These are phyloP conservation scores for Scrobipalpa atriplicella DNA, from an alignment of 2,888 invertebrate genomes.

Conservation along the genomic window DNA sequence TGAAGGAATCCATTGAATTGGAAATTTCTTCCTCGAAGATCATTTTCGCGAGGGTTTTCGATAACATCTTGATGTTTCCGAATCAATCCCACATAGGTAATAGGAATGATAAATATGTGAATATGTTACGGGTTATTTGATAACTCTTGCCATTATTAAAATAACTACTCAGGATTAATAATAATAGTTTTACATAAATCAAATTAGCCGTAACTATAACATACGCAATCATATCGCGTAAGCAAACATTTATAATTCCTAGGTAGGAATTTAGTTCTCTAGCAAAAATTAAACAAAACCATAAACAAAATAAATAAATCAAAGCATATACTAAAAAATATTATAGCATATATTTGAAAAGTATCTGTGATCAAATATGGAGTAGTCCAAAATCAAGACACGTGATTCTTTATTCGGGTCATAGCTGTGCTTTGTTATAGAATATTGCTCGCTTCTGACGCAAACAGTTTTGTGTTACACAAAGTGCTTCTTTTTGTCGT, in stretches of 20 bases:
- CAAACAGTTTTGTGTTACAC: constrained; percentile 15
- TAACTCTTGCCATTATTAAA: too few species aligned
- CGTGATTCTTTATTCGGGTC: background rate
- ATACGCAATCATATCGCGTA: too few species aligned
- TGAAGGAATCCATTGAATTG: constrained; percentile 43
- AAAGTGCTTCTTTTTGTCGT: constrained; percentile 2
- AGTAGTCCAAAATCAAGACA: background rate
- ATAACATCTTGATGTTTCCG: background rate
- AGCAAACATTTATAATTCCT: too few species aligned
- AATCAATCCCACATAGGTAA: background rate
- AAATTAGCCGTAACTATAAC: too few species aligned
- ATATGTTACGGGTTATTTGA: background rate
- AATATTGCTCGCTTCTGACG: background rate
- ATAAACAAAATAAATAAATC: too few species aligned
- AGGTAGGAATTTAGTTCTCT: too few species aligned
- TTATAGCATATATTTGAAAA: too few species aligned
- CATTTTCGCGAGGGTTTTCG: background rate
- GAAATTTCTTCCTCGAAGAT: constrained; percentile 32
- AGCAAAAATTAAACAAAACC: too few species aligned
- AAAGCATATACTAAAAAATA: too few species aligned
- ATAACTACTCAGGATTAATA: too few species aligned
- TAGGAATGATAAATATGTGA: background rate
- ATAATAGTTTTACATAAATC: too few species aligned
- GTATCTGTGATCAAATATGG: too few species aligned
- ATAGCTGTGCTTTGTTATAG: background rate